Evolutionary conservation across 2,113 vertebrate genomes (phyloP), one percentile per base, ranked within the genome.

Genomic region (Meles meles): DNA sequence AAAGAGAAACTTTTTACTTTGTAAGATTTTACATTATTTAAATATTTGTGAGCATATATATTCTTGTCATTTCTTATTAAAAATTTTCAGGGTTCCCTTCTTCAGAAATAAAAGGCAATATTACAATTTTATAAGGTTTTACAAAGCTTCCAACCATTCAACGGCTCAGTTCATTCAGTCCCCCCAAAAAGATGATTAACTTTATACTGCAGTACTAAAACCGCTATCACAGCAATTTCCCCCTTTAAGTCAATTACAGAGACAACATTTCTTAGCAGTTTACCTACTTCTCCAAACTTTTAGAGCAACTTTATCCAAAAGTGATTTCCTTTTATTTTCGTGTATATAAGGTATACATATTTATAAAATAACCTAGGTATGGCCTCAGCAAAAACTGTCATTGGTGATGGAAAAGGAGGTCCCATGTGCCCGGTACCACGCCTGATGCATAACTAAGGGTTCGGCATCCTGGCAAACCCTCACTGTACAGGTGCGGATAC

Each of bases 221-320:
- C 47, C 77, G 15, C 6, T 52, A n/a, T 42, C 39, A 84, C 6
- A 91, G 37, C 92, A 80, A 55, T 44, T 44, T 76, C 15, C 13
- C 37, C 52, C 29, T 69, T 84, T 76, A 2, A 76, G 25, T 57
- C 37, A 82, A 12, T 81, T 77, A 80, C 11, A 17, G 1, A 69
- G 20, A 94, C 7, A 79, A 44, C 10, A 39, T 31, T 67, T 59
- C 65, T 42, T 27, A 92, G 67, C 61, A 86, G 47, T 49, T 92
- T 69, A 90, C 37, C 47, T 37, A 11, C 20, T 55, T 83, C 82
- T 91, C 55, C 52, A 39, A n/a, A 77, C 42, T 79, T 89, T 65
- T 69, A 94, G 17, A 92, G 82, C 61, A 61, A 44, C 76, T 76
- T 94, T 91, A 97, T 86, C 72, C 63, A 47, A 81, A 94, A 94